Evolutionary conservation across 2,888 invertebrate species (phyloP).

Genomic region (Papilio demoleus): DNA sequence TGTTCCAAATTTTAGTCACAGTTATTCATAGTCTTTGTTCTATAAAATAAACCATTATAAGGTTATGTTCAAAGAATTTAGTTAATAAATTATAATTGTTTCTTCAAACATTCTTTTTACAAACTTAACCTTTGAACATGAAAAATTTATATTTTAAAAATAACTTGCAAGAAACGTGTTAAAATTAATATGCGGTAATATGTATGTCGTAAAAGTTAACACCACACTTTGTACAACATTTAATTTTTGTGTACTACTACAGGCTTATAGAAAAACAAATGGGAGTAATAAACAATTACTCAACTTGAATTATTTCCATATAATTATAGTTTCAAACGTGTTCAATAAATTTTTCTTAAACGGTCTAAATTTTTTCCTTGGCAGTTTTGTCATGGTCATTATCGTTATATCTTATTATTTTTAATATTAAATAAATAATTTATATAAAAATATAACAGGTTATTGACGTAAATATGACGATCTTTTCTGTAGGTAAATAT

Average conservation of each 20-base stretch:
- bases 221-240: not conserved
- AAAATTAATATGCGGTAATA: too few species aligned
- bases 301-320: conserved; percentile 28
- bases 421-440: conserved; percentile 52
- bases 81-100: not conserved
- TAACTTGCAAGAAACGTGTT: not conserved
- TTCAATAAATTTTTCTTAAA: conserved; percentile 32
- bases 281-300: conserved; percentile 27
- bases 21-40: not conserved
- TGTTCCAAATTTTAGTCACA: not conserved
- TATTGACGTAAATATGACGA: conserved; percentile 47
- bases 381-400: conserved; percentile 1
- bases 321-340: conserved; percentile 35
- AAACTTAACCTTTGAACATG: conserved; percentile 1
- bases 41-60: not conserved
- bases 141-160: not conserved
- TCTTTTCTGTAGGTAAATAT: not conserved
- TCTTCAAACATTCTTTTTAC: not conserved
- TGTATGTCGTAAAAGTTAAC: conserved; percentile 8
- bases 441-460: conserved; percentile 46
- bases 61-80: too few species aligned
- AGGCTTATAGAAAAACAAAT: conserved; percentile 18
- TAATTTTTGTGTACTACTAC: conserved; percentile 3
- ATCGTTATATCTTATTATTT: conserved; percentile 40
- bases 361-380: conserved; percentile 20